These are phyloP conservation scores for Podarcis muralis DNA, from an alignment of 2,113 vertebrate genomes.

Conservation along the genomic window DNA sequence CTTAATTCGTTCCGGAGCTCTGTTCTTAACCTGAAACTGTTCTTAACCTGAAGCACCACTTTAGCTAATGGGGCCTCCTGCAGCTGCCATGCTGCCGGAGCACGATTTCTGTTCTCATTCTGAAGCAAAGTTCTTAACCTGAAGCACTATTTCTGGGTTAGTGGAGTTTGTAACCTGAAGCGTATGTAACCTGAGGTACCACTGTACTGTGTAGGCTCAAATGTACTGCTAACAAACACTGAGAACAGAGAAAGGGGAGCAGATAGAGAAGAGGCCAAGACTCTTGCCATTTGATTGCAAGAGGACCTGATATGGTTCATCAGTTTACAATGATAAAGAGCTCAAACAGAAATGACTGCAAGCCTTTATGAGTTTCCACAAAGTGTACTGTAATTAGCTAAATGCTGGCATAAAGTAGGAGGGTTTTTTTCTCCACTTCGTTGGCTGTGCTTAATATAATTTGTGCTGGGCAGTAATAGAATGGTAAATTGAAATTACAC, in stretches of 20 bases:
- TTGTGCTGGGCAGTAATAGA: neutral
- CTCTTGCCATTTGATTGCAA: neutral
- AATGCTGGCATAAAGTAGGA: neutral
- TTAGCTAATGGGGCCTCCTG: too few species aligned
- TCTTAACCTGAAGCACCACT: too few species aligned
- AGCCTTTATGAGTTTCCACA: neutral
- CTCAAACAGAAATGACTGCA: neutral
- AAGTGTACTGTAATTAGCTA: neutral
- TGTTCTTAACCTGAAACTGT: too few species aligned
- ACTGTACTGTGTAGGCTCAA: neutral
- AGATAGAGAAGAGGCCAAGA: neutral
- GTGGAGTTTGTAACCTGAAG: too few species aligned
- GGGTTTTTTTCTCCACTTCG: too few species aligned
- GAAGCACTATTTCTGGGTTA: too few species aligned
- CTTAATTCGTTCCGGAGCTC: too few species aligned
- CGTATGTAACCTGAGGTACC: too few species aligned
- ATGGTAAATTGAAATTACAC: too few species aligned
- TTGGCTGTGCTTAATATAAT: neutral
- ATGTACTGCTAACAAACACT: neutral
- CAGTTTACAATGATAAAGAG: neutral
- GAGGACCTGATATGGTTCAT: neutral
- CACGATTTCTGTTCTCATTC: too few species aligned
- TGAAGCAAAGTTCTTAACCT: too few species aligned
- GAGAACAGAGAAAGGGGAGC: neutral
- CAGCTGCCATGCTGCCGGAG: too few species aligned